phyloP scores from a whole-genome alignment of 2,113 vertebrate genomes.

The Ammodytes dubius region DNA sequence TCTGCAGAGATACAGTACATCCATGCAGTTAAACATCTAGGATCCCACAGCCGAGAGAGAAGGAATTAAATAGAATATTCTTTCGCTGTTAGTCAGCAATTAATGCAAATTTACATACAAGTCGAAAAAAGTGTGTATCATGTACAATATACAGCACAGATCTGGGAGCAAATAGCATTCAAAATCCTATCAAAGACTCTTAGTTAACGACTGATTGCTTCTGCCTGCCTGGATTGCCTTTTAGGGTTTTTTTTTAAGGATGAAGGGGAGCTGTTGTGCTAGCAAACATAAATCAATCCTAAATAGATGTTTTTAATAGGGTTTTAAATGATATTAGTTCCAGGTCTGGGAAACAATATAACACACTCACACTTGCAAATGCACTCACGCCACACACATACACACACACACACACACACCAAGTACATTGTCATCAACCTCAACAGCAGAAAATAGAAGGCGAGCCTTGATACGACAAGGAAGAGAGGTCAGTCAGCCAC shows the following conservation, averaged over 20 bases:
- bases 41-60: conserved; percentile 93
- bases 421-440: conserved; percentile 49
- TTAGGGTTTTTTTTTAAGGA: conserved; percentile 25
- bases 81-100: conserved; percentile 94
- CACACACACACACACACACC: not conserved
- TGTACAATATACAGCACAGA: conserved; percentile 93
- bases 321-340: conserved; percentile 71
- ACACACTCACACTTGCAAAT: conserved; percentile 3
- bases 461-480: conserved; percentile 79
- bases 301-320: conserved; percentile 54
- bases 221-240: conserved; percentile 72
- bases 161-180: conserved; percentile 74
- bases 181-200: conserved; percentile 70
- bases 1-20: conserved; percentile 92
- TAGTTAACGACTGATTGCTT: conserved; percentile 60
- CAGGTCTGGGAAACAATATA: conserved; percentile 57
- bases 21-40: conserved; percentile 95
- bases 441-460: conserved; percentile 86
- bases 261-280: conserved; percentile 53
- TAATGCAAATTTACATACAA: conserved; percentile 96
- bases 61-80: conserved; percentile 94
- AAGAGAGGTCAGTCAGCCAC: conserved; percentile 78
- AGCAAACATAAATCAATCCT: conserved; percentile 67
- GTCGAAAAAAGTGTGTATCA: conserved; percentile 94
- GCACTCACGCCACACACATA: conserved; percentile 3